These are phyloP conservation scores for Hycleus cichorii DNA, from an alignment of 1,140 invertebrate genomes.

Conservation along the genomic window DNA sequence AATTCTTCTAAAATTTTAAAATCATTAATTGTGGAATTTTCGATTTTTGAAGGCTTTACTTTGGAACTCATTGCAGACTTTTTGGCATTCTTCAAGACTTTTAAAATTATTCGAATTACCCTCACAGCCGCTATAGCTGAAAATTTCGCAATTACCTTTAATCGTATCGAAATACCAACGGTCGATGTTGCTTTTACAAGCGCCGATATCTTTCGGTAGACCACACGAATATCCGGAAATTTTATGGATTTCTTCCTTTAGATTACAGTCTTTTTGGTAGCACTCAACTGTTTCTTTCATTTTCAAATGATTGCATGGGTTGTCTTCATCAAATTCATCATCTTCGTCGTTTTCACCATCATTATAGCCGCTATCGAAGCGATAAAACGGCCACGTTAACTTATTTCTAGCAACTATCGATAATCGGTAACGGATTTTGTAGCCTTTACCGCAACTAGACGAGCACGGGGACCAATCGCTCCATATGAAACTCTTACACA, in stretches of 20 bases:
- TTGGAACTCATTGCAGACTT: slow-evolving; percentile 38
- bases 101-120: slow-evolving; percentile 70
- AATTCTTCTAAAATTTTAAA: slow-evolving; percentile 27
- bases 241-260: slow-evolving; percentile 9
- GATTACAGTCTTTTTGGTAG: slow-evolving; percentile 18
- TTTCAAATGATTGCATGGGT: slow-evolving; percentile 40
- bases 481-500: slow-evolving; percentile 39
- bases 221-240: slow-evolving; percentile 47
- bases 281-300: slow-evolving; percentile 43
- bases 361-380: neutral
- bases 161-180: slow-evolving; percentile 66
- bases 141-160: slow-evolving; percentile 57
- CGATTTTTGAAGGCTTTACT: slow-evolving; percentile 39
- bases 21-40: too few relatives aligned
- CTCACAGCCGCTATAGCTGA: slow-evolving; percentile 68
- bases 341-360: slow-evolving; percentile 19
- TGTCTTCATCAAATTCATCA: slow-evolving; percentile 31
- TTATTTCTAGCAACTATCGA: slow-evolving; percentile 16
- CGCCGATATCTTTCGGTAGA: slow-evolving; percentile 51
- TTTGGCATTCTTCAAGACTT: slow-evolving; percentile 43
- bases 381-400: slow-evolving; percentile 20
- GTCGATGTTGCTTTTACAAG: slow-evolving; percentile 57
- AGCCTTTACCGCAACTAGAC: slow-evolving; percentile 54
- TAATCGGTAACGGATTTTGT: slow-evolving; percentile 50
- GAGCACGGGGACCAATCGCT: slow-evolving; percentile 61